A percentile compares a stretch with the other conserved stretches of the same genome.
Conservation (phyloP, 64 coral and sea anemone genomes). For the Montipora cactus region DNA sequence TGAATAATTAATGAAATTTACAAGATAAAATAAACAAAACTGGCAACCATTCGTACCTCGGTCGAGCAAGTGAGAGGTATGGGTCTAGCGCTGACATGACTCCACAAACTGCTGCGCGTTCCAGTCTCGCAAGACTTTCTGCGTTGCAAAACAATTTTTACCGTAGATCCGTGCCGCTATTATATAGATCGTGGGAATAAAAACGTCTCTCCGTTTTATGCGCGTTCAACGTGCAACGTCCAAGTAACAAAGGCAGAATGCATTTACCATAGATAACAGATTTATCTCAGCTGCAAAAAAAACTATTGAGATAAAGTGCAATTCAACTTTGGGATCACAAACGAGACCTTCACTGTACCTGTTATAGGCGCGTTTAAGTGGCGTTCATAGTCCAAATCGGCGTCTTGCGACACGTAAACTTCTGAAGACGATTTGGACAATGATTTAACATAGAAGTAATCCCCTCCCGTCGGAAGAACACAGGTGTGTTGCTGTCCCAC, state of each 20-base stretch:
- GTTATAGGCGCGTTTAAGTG: constrained; percentile 26
- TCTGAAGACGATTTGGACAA: constrained; percentile 39
- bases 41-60: neutral
- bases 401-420: constrained; percentile 66
- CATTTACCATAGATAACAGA: too few species aligned
- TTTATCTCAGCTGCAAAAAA: too few species aligned
- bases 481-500: constrained; percentile 74
- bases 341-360: constrained; percentile 51
- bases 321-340: neutral
- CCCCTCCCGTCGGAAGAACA: constrained; percentile 29
- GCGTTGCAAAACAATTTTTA: neutral
- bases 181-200: too few species aligned
- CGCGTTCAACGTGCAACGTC: too few species aligned
- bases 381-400: constrained; percentile 76
- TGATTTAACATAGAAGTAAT: constrained; percentile 45
- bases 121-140: neutral
- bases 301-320: too few species aligned
- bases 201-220: too few species aligned
- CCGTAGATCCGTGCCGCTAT: too few species aligned
- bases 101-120: neutral
- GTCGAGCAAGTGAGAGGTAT: neutral
- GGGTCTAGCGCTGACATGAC: neutral
- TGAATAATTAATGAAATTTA: too few species aligned
- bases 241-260: too few species aligned
- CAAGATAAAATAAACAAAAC: neutral